Evolutionary conservation across 2,113 vertebrate genomes (phyloP), one percentile per base, ranked within the genome.

Genomic region (Lucifuga dentata): DNA sequence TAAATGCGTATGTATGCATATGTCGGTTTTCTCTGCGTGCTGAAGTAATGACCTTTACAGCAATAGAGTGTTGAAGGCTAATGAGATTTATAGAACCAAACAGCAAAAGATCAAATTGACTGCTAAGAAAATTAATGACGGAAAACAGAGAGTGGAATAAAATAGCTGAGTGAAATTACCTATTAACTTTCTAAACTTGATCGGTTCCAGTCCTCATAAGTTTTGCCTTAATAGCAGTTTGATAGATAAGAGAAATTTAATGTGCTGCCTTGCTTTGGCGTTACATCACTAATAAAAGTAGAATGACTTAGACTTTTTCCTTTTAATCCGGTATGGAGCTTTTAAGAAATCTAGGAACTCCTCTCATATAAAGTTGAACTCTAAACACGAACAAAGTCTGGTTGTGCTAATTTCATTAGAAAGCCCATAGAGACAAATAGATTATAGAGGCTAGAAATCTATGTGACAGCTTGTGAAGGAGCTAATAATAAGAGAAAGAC

Each of bases 61-160:
- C 36, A 35, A 29, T 11, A 45, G 10, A 32, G 29, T 21, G 17
- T 32, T 5, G 5, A 46, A 16, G 29, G 33, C 56, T 63, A 63
- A 71, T 71, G 15, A 48, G 43, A 72, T 17, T 19, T 43, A 32
- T 53, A 20, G 20, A 43, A 70, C 19, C 43, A 35, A 20, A 21
- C 10, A 53, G 48, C n/a, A 16, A 26, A 45, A 20, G 36, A 51
- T 44, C 20, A 6, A 24, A 29, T 12, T 45, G 16, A 29, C 11
- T 39, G 21, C 12, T 2, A 0, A 13, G 32, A 8, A 23, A 62
- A 62, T 55, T 9, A 53, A 52, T 29, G 33, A 35, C 2, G 33
- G 15, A 46, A 61, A 61, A 4, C 12, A 21, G 49, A 70, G 8
- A 12, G 5, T 38, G 16, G 5, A n/a, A 9, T 11, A 29, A 29